These are phyloP conservation scores for Eristalinus aeneus DNA, from an alignment of 2,888 invertebrate species.

Conservation along the genomic window DNA sequence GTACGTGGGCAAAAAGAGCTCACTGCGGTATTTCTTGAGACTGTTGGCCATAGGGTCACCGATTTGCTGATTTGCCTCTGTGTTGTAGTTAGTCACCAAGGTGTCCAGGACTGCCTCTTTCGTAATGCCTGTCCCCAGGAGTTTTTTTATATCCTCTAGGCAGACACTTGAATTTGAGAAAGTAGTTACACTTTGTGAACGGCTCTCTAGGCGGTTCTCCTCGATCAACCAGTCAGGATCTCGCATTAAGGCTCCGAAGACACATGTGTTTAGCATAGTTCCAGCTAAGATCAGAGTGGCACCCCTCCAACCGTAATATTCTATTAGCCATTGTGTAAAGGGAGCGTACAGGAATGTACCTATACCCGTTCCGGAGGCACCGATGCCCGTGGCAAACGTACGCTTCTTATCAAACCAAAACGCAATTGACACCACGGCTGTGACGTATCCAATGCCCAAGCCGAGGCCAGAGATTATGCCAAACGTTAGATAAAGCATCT, in stretches of 20 bases:
- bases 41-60: conserved; percentile 76
- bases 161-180: conserved; percentile 80
- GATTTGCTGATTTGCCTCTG: conserved; percentile 80
- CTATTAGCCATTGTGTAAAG: conserved; percentile 87
- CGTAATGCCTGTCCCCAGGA: conserved; percentile 86
- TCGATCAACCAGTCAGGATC: conserved; percentile 89
- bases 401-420: conserved; percentile 96
- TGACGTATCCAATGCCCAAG: conserved; percentile 90
- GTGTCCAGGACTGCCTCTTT: conserved; percentile 80
- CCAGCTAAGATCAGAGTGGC: conserved; percentile 91
- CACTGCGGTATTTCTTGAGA: conserved; percentile 79
- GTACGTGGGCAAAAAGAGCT: conserved; percentile 79
- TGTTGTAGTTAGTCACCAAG: conserved; percentile 80
- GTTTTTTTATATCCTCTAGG: conserved; percentile 83
- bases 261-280: conserved; percentile 91
- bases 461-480: conserved; percentile 92
- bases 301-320: conserved; percentile 92
- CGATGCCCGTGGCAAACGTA: conserved; percentile 91
- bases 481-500: conserved; percentile 91
- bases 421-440: conserved; percentile 94
- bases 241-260: conserved; percentile 92
- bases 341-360: conserved; percentile 95
- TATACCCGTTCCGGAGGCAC: conserved; percentile 93
- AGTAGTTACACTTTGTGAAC: conserved; percentile 80
- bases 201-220: conserved; percentile 80